Evolutionary conservation across 2,888 invertebrate species (phyloP).

Genomic region (Alcis repandata): DNA sequence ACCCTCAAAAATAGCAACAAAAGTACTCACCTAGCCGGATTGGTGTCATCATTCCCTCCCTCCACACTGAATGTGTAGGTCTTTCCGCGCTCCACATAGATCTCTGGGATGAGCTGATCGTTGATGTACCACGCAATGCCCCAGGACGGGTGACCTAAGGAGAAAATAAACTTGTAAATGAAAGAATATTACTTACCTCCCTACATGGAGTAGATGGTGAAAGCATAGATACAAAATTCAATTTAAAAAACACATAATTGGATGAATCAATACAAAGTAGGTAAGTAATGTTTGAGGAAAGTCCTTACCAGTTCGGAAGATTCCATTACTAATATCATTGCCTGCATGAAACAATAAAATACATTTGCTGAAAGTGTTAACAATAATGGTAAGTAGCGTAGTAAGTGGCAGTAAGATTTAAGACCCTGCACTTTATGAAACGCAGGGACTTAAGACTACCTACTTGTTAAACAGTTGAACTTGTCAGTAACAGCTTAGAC

Average conservation of each 20-base stretch:
- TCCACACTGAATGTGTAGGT: slow-evolving; percentile 95
- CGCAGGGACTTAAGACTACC: too few species aligned
- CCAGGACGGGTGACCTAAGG: slow-evolving; percentile 91
- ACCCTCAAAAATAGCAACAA: neutral
- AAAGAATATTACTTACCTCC: too few species aligned
- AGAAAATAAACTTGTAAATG: slow-evolving; percentile 7
- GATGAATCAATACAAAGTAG: neutral
- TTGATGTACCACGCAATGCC: slow-evolving; percentile 98
- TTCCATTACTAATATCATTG: slow-evolving; percentile 77
- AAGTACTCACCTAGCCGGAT: slow-evolving; percentile 89
- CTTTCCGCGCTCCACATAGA: slow-evolving; percentile 94
- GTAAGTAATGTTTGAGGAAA: slow-evolving; percentile 21
- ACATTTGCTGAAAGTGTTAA: neutral
- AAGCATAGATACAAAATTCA: too few species aligned
- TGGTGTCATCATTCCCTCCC: slow-evolving; percentile 92
- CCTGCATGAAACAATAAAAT: slow-evolving; percentile 70
- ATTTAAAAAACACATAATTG: neutral
- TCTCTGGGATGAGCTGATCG: slow-evolving; percentile 95
- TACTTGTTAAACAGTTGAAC: too few species aligned
- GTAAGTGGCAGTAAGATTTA: too few species aligned
- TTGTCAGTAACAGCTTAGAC: too few species aligned
- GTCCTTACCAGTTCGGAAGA: slow-evolving; percentile 63
- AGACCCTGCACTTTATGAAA: too few species aligned
- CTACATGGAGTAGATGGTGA: too few species aligned
- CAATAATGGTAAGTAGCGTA: neutral